These are phyloP conservation scores for Alviniconcha strummeri DNA, from an alignment of 2,888 invertebrate genomes.

Conservation along the genomic window DNA sequence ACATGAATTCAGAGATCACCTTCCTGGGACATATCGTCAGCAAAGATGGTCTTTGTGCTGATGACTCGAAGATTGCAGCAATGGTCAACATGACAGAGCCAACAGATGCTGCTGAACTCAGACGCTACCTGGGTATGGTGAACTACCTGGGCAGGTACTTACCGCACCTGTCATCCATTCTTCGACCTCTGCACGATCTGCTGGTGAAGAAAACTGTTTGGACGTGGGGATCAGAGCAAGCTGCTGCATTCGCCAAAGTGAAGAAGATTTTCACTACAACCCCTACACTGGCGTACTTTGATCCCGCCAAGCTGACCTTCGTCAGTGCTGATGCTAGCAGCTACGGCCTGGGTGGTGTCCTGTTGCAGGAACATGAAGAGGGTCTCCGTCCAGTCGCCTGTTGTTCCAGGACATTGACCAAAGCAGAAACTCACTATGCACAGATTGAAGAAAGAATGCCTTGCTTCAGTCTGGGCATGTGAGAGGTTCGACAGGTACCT, in stretches of 20 bases:
- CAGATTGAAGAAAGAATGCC: slow-evolving; percentile 1
- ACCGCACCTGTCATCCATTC: background rate
- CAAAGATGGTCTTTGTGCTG: background rate
- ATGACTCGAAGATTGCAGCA: background rate
- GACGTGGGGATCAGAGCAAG: slow-evolving; percentile 7
- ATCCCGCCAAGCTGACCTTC: background rate
- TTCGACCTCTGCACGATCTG: slow-evolving; percentile 6
- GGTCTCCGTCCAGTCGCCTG: background rate
- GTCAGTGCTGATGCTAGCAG: slow-evolving; percentile 12
- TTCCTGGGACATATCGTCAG: slow-evolving; percentile 12
- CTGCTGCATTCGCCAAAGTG: background rate
- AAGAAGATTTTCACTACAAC: background rate
- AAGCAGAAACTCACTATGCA: background rate
- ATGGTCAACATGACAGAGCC: slow-evolving; percentile 8
- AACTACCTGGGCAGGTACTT: slow-evolving; percentile 8
- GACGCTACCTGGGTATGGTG: background rate
- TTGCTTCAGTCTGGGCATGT: slow-evolving; percentile 1
- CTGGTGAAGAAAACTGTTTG: slow-evolving; percentile 16
- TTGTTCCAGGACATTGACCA: background rate
- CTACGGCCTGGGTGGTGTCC: background rate
- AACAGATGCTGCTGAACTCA: background rate
- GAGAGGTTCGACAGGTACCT: slow-evolving; percentile 15
- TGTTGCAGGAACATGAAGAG: background rate
- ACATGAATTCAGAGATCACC: background rate
- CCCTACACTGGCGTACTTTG: slow-evolving; percentile 18